These are phyloP conservation scores for Alcedo atthis DNA, from an alignment of 2,797 vertebrate species.

Conservation along the genomic window DNA sequence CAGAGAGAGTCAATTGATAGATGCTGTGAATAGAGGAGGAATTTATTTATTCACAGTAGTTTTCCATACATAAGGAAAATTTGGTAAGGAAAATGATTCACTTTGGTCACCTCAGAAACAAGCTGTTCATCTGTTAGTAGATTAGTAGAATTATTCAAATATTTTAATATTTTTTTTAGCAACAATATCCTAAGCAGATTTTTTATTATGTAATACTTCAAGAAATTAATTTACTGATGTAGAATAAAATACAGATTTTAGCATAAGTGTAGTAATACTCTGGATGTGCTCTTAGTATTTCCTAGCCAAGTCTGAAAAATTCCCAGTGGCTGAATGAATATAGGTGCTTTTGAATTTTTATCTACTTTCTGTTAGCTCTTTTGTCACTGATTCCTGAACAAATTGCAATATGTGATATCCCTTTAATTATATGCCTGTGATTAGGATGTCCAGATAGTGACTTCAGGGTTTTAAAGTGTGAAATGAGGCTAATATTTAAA, in stretches of 20 bases:
- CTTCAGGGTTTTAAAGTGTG: background rate
- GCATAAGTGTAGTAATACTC: background rate
- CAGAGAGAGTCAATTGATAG: background rate
- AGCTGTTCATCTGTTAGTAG: slow-evolving; percentile 28
- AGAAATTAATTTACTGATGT: background rate
- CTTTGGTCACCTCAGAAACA: slow-evolving; percentile 53
- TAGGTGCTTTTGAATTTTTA: background rate
- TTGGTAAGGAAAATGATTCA: background rate
- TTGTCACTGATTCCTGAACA: background rate
- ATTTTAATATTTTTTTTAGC: slow-evolving; percentile 20
- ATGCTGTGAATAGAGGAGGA: background rate
- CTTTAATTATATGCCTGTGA: background rate
- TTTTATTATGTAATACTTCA: background rate
- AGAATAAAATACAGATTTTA: background rate
- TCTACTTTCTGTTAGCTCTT: background rate
- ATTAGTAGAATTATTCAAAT: slow-evolving; percentile 43
- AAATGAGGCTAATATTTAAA: background rate
- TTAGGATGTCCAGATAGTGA: background rate
- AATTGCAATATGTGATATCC: background rate
- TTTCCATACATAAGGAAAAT: slow-evolving; percentile 23
- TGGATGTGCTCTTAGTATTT: background rate
- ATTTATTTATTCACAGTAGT: slow-evolving; percentile 3
- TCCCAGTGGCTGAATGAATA: background rate
- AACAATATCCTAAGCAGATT: background rate
- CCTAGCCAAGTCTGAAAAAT: background rate